Evolutionary conservation across 2,888 invertebrate genomes (phyloP), one percentile per base, ranked within the genome.

Genomic region (Branchipolynoe longqiensis): DNA sequence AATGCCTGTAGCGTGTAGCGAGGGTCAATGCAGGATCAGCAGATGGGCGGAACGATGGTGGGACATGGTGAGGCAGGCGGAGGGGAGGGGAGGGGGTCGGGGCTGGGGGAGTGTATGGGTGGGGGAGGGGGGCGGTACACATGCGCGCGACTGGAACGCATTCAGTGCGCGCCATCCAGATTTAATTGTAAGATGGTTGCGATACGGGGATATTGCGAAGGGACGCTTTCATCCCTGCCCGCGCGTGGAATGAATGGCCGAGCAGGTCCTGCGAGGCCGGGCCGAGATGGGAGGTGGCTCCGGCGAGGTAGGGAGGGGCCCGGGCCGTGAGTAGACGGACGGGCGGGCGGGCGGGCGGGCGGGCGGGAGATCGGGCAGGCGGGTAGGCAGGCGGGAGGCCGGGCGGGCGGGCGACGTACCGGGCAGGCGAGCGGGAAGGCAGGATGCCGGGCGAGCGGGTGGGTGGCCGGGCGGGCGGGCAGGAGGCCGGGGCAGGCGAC

Each of bases 171-270:
- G 56, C 56, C 56, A 56, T 22, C 56, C 22, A 56, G 56, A 56
- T 56, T 56, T 56, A 56, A 56, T 56, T 56, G 56, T 56, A 56
- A 56, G 56, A 56, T 56, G 56, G 56, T 25, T 3, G n/a, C 56
- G 56, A 56, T 56, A 56, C n/a, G 56, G 56, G 56, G 56, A 56
- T 56, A 56, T 56, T 56, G 56, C 56, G 56, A 25, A 22, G 3
- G 56, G 56, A 3, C 22, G 25, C 56, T 22, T 14, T 56, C 56
- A 56, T 22, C 56, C 56, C 56, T 56, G 56, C n/a, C 22, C n/a
- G 56, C 22, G 25, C 56, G 56, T 56, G 56, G n/a, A 25, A 56
- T 56, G 56, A 56, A 56, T 56, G 56, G 25, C n/a, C 1, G 18
- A 25, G 56, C 25, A 22, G 56, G 56, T 25, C 56, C 25, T 25